Conservation (phyloP, 2,888 invertebrate genomes). For the Drosophila koepferae region DNA sequence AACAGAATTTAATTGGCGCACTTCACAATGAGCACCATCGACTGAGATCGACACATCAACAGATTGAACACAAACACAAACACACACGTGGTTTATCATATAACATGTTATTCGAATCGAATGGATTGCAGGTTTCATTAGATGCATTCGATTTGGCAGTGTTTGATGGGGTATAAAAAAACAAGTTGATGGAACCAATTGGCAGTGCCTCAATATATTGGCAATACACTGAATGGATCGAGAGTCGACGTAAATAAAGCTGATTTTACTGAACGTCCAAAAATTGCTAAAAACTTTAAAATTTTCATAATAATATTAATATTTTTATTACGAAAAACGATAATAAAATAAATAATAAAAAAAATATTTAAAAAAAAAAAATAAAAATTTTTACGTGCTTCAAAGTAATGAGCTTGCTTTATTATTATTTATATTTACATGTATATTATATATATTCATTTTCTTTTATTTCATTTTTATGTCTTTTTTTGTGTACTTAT, state of each 20-base stretch:
- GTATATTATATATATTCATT: neutral
- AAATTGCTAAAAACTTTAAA: neutral
- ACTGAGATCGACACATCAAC: slow-evolving; percentile 7
- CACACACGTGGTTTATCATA: slow-evolving; percentile 15
- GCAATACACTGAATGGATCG: neutral
- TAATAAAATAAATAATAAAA: too few species aligned
- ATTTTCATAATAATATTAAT: neutral
- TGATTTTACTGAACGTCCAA: neutral
- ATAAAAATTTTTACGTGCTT: neutral
- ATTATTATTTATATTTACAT: neutral
- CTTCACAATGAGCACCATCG: slow-evolving; percentile 23
- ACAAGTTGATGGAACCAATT: slow-evolving; percentile 12
- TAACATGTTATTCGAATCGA: slow-evolving; percentile 40
- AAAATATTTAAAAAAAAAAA: neutral
- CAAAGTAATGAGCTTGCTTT: neutral
- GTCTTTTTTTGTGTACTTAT: neutral
- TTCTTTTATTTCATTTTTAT: neutral
- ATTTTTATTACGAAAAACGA: neutral
- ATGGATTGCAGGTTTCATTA: slow-evolving; percentile 55
- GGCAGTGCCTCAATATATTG: neutral
- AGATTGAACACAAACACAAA: neutral
- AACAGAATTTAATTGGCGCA: slow-evolving; percentile 18
- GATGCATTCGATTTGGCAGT: slow-evolving; percentile 51
- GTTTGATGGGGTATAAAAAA: slow-evolving; percentile 45
- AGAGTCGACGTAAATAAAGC: neutral